Evolutionary conservation across 2,113 vertebrate species (phyloP), one percentile per base, ranked within the genome.

Genomic region (Otolemur garnettii): DNA sequence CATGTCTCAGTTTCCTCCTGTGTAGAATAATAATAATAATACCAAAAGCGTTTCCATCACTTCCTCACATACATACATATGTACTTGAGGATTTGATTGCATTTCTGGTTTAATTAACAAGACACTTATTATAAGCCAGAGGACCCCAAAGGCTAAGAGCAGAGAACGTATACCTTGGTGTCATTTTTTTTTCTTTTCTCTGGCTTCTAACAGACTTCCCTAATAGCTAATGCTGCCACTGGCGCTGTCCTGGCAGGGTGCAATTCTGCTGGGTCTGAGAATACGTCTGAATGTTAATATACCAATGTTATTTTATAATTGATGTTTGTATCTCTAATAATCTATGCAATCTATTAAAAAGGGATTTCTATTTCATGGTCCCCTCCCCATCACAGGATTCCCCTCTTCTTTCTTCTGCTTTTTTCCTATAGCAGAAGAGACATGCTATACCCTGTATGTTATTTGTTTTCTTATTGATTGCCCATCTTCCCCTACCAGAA

Each of bases 61-160:
- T 92, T 82, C 9, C 7, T 53, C 30, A 71, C 33, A 81, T 2
- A 77, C 12, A 19, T 4, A 6, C 11, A 28, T 15, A 17, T 3
- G n/a, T 45, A 75, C 42, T 19, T 5, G 45, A 75, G 42, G 26
- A 66, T 30, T 59, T 62, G 21, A 38, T 62, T 86, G 45, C 3
- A 74, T 11, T 78, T 78, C 57, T 77, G 33, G 82, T 78, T 68
- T 78, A 78, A 82, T 68, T 87, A 92, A 45, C n/a, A 72, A 84
- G 42, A 66, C 35, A 55, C 0, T 89, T 21, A 59, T 64, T 69
- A 66, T 68, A 90, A 78, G 18, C 18, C 55, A 62, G 15, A 86
- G 24, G 33, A 92, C 15, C 66, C 80, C 21, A n/a, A 4, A 88
- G 3, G 18, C 21, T 24, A 81, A 30, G 5, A 21, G 10, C 22